A percentile compares a stretch with the other conserved stretches of the same genome.
These are phyloP conservation scores for Paralinhomoeus sp. DNA, from an alignment of 2,888 invertebrate species.

Conservation along the genomic window DNA sequence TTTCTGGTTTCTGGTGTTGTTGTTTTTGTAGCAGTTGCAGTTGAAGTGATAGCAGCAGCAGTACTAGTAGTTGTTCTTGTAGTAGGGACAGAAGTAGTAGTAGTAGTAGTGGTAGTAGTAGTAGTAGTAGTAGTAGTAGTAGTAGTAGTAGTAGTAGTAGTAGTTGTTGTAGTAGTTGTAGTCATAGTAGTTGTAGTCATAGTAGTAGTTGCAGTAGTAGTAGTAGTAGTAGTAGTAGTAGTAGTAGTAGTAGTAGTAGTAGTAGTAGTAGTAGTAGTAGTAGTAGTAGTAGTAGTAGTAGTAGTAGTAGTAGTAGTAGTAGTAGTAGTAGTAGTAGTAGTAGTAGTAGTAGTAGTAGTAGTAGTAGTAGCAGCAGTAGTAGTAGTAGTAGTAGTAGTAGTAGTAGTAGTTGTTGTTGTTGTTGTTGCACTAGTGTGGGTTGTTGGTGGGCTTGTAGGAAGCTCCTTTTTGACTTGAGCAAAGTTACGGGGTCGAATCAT, in stretches of 20 bases:
- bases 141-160: constrained; percentile 33
- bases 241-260: constrained; percentile 19
- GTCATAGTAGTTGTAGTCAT: constrained; percentile 6
- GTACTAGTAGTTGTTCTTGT: too few relatives aligned
- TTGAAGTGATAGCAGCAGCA: too few relatives aligned
- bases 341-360: constrained; percentile 24
- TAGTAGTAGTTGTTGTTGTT: constrained; percentile 22
- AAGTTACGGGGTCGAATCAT: too few relatives aligned
- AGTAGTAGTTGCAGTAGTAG: constrained; percentile 1
- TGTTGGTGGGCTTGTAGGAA: too few relatives aligned
- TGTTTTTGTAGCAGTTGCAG: too few relatives aligned
- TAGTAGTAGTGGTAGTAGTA: background rate
- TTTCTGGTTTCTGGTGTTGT: too few relatives aligned
- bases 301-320: constrained; percentile 8
- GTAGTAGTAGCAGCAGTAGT: constrained; percentile 20
- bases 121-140: constrained; percentile 18
- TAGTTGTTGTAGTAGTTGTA: constrained; percentile 30
- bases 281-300: constrained; percentile 2
- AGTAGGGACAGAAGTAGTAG: background rate
- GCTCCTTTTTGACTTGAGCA: too few relatives aligned
- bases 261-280: constrained; percentile 11
- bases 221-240: constrained; percentile 16
- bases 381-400: constrained; percentile 14
- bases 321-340: constrained; percentile 15
- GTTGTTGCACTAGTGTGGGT: too few relatives aligned